These are phyloP conservation scores for Anhinga anhinga DNA, from an alignment of 2,113 vertebrate genomes.

Conservation along the genomic window DNA sequence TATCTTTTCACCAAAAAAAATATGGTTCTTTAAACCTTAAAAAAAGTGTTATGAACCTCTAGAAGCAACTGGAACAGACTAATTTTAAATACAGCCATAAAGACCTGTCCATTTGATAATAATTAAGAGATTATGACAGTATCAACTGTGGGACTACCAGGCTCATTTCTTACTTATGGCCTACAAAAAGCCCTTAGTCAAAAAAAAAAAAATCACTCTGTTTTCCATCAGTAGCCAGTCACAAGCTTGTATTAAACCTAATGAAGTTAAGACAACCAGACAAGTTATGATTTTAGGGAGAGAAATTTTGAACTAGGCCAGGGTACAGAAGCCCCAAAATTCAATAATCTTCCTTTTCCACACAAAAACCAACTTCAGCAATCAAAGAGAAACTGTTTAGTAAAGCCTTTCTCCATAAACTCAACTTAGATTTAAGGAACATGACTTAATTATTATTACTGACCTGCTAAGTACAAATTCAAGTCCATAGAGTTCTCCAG, in stretches of 20 bases:
- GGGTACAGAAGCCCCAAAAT: background rate
- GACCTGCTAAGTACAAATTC: background rate
- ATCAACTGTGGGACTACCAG: background rate
- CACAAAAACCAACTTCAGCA: background rate
- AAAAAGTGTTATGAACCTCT: background rate
- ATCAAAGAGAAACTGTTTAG: background rate
- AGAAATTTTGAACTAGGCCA: background rate
- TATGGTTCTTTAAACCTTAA: fast-evolving
- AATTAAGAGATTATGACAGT: background rate
- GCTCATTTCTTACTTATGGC: background rate
- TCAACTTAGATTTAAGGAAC: background rate
- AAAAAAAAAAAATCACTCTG: background rate
- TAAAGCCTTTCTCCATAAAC: background rate
- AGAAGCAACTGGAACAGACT: background rate
- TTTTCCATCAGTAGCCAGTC: background rate
- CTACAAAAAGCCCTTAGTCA: background rate
- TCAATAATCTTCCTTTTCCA: background rate
- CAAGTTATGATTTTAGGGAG: background rate
- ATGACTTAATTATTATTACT: background rate
- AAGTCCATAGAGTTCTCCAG: background rate
- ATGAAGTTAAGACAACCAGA: background rate
- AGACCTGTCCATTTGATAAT: background rate
- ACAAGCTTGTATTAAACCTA: background rate
- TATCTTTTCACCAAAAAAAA: background rate
- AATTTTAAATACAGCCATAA: background rate